Percentiles rank a stretch among this genome's conserved stretches.
Evolutionary conservation across 2,797 vertebrate genomes (phyloP).

Genomic region (Poeciliopsis gracilis): DNA sequence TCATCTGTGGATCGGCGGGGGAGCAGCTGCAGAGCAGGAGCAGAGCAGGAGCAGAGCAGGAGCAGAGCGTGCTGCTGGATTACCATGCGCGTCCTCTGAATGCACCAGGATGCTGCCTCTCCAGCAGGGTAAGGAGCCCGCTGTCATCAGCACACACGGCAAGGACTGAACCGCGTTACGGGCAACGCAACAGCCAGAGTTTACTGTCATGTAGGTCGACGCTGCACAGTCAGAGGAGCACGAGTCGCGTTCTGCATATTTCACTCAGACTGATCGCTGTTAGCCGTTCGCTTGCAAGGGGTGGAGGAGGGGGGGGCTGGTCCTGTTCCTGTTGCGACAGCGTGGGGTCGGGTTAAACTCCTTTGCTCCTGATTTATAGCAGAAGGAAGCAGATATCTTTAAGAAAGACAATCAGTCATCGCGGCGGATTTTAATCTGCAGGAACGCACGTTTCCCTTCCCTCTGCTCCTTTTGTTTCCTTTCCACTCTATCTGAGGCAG

Average conservation of each 20-base stretch:
- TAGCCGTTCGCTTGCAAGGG: constrained; percentile 24
- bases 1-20: constrained; percentile 62
- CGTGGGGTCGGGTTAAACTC: constrained; percentile 48
- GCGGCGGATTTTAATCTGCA: constrained; percentile 49
- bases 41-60: no score
- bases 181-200: not conserved
- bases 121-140: constrained; percentile 79
- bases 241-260: constrained; percentile 12
- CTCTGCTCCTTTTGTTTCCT: constrained; percentile 31
- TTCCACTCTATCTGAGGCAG: constrained; percentile 41
- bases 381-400: constrained; percentile 63
- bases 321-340: constrained; percentile 86
- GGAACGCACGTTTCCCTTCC: constrained; percentile 46
- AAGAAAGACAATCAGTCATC: constrained; percentile 38
- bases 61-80: constrained; percentile 64
- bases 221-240: constrained; percentile 1
- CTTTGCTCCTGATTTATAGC: constrained; percentile 79
- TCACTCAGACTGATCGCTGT: constrained; percentile 37
- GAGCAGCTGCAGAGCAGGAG: constrained; percentile 62
- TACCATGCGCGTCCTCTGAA: constrained; percentile 76
- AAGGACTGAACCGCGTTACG: not conserved
- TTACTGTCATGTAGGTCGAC: not conserved
- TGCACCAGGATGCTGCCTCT: constrained; percentile 82
- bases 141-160: constrained; percentile 5
- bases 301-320: constrained; percentile 4